Percentiles rank a stretch among this genome's conserved stretches.
Evolutionary conservation across 2,888 invertebrate genomes (phyloP).

Genomic region (Vanessa cardui): DNA sequence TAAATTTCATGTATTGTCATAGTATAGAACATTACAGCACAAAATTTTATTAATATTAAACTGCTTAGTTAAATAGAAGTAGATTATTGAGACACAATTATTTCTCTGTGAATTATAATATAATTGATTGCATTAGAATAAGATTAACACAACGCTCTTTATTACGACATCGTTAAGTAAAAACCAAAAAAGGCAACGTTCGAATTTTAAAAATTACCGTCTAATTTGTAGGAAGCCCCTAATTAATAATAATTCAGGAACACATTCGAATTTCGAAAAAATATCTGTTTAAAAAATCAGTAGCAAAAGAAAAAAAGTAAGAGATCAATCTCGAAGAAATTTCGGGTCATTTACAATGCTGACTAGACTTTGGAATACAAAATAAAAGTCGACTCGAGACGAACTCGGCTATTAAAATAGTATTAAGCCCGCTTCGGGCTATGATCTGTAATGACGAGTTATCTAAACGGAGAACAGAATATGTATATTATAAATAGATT

Average conservation of each 20-base stretch:
- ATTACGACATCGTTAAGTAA: no score
- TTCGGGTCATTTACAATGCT: slow-evolving; percentile 31
- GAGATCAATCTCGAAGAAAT: slow-evolving; percentile 30
- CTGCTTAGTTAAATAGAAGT: no score
- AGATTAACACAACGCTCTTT: no score
- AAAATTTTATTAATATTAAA: no score
- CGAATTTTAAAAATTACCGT: not conserved
- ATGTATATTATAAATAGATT: slow-evolving; percentile 20
- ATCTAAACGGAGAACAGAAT: slow-evolving; percentile 31
- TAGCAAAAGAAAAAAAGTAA: slow-evolving; percentile 19
- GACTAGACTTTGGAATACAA: slow-evolving; percentile 20
- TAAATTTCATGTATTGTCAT: no score
- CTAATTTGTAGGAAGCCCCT: no score
- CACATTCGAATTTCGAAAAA: not conserved
- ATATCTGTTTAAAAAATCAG: slow-evolving; percentile 10
- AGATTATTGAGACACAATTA: no score
- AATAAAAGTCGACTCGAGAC: not conserved
- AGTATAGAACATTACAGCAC: no score
- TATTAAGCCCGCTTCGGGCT: slow-evolving; percentile 45
- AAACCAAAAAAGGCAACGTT: not conserved
- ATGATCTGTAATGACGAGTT: slow-evolving; percentile 40
- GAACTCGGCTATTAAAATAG: slow-evolving; percentile 45
- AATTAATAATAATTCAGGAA: no score
- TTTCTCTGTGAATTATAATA: no score
- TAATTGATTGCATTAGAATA: no score